These are phyloP conservation scores for Trachurus trachurus DNA, from an alignment of 2,797 vertebrate species.

Conservation along the genomic window DNA sequence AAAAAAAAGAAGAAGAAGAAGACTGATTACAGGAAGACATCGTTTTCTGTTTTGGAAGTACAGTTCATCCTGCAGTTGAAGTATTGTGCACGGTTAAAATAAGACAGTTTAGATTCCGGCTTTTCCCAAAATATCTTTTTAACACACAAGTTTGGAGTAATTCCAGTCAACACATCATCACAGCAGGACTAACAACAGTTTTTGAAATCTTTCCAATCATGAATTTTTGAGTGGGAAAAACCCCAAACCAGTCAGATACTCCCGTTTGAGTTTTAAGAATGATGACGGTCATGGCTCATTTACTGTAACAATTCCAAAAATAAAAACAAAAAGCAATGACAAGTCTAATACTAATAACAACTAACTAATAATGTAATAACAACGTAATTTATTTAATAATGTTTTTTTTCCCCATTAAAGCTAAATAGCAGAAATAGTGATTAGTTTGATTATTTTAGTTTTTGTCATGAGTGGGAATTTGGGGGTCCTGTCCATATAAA, in stretches of 20 bases:
- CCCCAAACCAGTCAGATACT: neutral
- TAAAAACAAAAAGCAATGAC: neutral
- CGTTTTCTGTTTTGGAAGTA: neutral
- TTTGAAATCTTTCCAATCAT: neutral
- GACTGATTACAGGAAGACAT: neutral
- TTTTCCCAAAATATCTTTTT: neutral
- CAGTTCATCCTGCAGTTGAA: neutral
- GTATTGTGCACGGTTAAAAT: neutral
- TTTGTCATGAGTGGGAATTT: neutral
- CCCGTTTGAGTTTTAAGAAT: neutral
- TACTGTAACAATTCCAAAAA: slow-evolving; percentile 11
- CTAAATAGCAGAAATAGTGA: neutral
- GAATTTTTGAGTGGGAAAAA: slow-evolving; percentile 8
- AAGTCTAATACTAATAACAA: too few relatives aligned
- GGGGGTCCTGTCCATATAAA: neutral
- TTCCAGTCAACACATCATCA: neutral
- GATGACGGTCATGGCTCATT: slow-evolving; percentile 6
- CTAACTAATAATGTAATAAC: too few relatives aligned
- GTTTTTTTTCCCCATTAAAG: neutral
- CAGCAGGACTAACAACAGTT: slow-evolving; percentile 14
- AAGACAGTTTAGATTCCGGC: too few relatives aligned
- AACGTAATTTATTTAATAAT: neutral
- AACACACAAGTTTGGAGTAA: neutral
- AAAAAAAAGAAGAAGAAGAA: neutral
- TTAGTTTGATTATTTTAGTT: neutral